These are phyloP conservation scores for Acrobasis repandana DNA, from an alignment of 2,888 invertebrate genomes.

Conservation along the genomic window DNA sequence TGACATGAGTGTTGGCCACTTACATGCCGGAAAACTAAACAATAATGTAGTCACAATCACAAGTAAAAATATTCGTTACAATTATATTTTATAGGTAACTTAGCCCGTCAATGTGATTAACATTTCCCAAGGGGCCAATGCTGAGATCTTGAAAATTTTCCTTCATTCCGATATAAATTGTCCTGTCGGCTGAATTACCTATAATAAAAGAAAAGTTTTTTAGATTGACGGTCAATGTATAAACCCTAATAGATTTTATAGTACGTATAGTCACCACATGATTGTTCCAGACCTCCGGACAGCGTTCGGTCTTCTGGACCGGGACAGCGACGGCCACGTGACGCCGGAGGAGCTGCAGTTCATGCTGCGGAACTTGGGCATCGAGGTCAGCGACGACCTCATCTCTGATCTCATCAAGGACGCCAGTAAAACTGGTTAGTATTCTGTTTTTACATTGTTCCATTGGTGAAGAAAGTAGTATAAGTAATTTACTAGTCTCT, in stretches of 20 bases:
- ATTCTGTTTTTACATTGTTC: not conserved
- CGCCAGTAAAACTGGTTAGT: constrained; percentile 87
- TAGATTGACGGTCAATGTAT: not conserved
- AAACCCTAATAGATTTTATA: not conserved
- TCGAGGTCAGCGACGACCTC: constrained; percentile 88
- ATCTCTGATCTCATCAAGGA: constrained; percentile 88
- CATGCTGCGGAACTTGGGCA: constrained; percentile 90
- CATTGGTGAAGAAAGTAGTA: not conserved
- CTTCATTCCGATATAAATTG: no score
- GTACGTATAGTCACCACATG: not conserved
- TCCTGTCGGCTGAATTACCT: no score
- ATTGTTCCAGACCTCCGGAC: constrained; percentile 86
- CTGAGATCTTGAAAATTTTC: no score
- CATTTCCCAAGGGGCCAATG: no score
- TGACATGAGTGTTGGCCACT: no score
- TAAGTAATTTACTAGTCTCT: no score
- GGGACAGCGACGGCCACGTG: constrained; percentile 90
- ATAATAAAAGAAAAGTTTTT: not conserved
- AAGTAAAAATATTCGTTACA: no score
- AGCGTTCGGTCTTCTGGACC: constrained; percentile 89
- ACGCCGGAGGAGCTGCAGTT: constrained; percentile 89
- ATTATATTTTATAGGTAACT: no score
- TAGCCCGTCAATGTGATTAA: no score
- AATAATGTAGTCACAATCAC: no score
- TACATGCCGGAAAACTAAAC: no score